These are phyloP conservation scores for Pluvianellus socialis DNA, from an alignment of 2,113 vertebrate species.

Conservation along the genomic window DNA sequence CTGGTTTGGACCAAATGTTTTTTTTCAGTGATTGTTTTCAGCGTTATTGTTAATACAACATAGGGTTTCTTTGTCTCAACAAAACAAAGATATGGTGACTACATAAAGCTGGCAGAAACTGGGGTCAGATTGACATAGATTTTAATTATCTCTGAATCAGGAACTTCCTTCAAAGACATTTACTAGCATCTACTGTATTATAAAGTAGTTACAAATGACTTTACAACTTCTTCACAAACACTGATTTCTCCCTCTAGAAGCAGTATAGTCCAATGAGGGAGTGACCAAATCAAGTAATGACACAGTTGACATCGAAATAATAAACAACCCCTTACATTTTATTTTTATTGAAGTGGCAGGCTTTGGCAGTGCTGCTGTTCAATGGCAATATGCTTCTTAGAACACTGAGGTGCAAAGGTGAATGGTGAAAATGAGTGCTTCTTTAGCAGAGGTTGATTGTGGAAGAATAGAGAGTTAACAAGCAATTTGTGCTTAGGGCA, in stretches of 20 bases:
- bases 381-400: not conserved
- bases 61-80: constrained; percentile 60
- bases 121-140: constrained; percentile 53
- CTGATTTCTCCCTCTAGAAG: constrained; percentile 32
- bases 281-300: constrained; percentile 44
- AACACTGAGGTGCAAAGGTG: not conserved
- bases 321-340: constrained; percentile 12
- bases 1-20: constrained; percentile 13
- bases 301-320: not conserved
- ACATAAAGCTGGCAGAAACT: constrained; percentile 43
- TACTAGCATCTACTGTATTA: constrained; percentile 60
- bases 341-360: not conserved
- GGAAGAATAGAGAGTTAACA: not conserved
- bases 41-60: constrained; percentile 56
- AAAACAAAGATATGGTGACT: constrained; percentile 46
- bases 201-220: constrained; percentile 60
- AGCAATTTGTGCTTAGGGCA: not conserved
- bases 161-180: constrained; percentile 68
- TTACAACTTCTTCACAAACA: constrained; percentile 42
- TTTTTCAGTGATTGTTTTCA: constrained; percentile 34
- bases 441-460: not conserved
- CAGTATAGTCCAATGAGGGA: constrained; percentile 10
- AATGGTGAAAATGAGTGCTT: not conserved
- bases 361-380: not conserved
- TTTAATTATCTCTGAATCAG: constrained; percentile 71